Conservation (phyloP, 2,888 invertebrate genomes). For the Lypha dubia region DNA sequence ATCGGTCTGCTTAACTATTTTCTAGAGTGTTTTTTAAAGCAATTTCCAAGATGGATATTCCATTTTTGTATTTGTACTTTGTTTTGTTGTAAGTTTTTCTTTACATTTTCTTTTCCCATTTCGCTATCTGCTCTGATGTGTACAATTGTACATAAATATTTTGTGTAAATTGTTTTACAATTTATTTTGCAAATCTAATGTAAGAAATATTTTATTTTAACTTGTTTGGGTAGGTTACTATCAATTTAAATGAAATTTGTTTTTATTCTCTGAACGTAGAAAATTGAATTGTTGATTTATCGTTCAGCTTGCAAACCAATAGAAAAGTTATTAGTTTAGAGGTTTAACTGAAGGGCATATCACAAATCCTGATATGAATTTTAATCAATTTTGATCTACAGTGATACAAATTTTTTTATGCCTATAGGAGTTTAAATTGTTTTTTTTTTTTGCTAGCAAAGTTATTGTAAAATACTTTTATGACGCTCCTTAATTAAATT, state of each 20-base stretch:
- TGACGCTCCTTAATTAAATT: too few species aligned
- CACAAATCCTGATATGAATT: too few species aligned
- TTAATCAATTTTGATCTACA: too few species aligned
- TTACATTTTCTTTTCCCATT: constrained; percentile 7
- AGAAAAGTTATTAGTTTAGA: background rate
- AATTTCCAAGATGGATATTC: constrained; percentile 1
- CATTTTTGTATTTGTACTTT: background rate
- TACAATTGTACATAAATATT: background rate
- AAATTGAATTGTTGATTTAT: background rate
- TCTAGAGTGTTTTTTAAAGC: background rate
- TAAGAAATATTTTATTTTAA: constrained; percentile 4
- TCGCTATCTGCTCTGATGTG: constrained; percentile 1
- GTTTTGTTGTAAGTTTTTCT: constrained; percentile 1
- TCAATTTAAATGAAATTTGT: background rate
- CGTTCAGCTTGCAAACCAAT: background rate
- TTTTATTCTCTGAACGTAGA: background rate
- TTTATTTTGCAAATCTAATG: constrained; percentile 25
- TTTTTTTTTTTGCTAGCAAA: too few species aligned
- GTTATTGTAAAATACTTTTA: too few species aligned
- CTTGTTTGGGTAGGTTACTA: background rate
- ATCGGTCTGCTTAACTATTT: constrained; percentile 25
- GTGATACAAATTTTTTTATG: too few species aligned
- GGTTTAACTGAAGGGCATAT: too few species aligned
- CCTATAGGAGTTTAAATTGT: too few species aligned
- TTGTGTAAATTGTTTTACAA: constrained; percentile 36